These are phyloP conservation scores for Himalopsyche japonica DNA, from an alignment of 2,888 invertebrate species.

Conservation along the genomic window DNA sequence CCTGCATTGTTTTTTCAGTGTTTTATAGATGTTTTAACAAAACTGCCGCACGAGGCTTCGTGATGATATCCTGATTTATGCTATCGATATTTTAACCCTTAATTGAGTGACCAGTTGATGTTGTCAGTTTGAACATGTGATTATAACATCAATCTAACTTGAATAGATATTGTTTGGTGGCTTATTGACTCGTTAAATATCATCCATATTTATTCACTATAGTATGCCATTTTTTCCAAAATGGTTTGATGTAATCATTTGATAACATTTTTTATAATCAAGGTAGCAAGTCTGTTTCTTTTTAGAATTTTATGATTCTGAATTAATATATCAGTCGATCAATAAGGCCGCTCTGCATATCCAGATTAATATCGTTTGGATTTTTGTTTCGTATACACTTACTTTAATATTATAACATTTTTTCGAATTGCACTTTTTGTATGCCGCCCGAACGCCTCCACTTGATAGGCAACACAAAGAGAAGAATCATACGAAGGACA, in stretches of 20 bases:
- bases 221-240: no score
- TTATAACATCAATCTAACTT: background rate
- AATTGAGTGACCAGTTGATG: conserved; percentile 4
- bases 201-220: no score
- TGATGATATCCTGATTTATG: conserved; percentile 45
- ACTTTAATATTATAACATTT: background rate
- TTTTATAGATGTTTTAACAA: conserved; percentile 34
- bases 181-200: background rate
- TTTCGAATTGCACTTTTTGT: conserved; percentile 28
- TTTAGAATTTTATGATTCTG: no score
- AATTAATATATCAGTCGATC: background rate
- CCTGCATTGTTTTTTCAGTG: conserved; percentile 26
- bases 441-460: conserved; percentile 46
- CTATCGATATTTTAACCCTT: background rate
- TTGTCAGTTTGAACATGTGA: conserved; percentile 11
- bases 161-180: background rate
- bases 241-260: no score
- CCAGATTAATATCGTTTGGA: background rate
- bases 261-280: no score
- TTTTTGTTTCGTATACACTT: background rate
- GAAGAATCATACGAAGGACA: conserved; percentile 92
- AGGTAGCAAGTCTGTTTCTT: no score
- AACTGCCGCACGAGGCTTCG: background rate
- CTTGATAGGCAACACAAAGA: conserved; percentile 85
- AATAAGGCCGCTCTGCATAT: background rate